Conservation (phyloP, 2,888 invertebrate species). For the Koerneria pararmatus region DNA sequence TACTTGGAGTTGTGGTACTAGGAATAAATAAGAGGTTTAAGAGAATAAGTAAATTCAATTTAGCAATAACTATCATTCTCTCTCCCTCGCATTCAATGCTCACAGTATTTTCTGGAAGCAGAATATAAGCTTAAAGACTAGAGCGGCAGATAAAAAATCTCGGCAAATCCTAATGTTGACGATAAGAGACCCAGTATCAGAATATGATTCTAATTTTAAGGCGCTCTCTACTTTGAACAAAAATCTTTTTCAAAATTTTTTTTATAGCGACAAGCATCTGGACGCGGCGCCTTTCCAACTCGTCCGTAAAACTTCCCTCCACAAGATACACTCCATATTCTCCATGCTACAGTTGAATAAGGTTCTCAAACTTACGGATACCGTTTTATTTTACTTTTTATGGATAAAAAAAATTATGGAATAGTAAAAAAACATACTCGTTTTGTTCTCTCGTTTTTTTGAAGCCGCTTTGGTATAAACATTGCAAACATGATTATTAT, state of each 20-base stretch:
- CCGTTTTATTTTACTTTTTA: too few species aligned
- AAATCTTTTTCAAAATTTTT: background rate
- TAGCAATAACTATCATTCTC: background rate
- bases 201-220: slow-evolving; percentile 35
- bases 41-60: background rate
- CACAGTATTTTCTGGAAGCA: too few species aligned
- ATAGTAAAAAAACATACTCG: too few species aligned
- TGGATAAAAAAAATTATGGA: too few species aligned
- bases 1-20: background rate
- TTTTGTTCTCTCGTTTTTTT: too few species aligned
- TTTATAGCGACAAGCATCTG: slow-evolving; percentile 42
- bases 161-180: slow-evolving; percentile 37
- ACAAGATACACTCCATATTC: slow-evolving; percentile 56
- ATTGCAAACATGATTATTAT: too few species aligned
- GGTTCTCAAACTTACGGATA: too few species aligned
- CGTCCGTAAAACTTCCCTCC: slow-evolving; percentile 50
- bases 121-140: too few species aligned
- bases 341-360: slow-evolving; percentile 53
- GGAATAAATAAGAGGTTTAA: background rate
- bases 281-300: slow-evolving; percentile 57
- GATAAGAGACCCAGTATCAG: slow-evolving; percentile 47
- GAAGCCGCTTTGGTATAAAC: too few species aligned
- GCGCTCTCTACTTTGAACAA: background rate
- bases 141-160: too few species aligned
- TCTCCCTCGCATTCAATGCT: too few species aligned